Evolutionary conservation across 2,113 vertebrate genomes (phyloP), one percentile per base, ranked within the genome.

Genomic region (Mormoops blainvillei): DNA sequence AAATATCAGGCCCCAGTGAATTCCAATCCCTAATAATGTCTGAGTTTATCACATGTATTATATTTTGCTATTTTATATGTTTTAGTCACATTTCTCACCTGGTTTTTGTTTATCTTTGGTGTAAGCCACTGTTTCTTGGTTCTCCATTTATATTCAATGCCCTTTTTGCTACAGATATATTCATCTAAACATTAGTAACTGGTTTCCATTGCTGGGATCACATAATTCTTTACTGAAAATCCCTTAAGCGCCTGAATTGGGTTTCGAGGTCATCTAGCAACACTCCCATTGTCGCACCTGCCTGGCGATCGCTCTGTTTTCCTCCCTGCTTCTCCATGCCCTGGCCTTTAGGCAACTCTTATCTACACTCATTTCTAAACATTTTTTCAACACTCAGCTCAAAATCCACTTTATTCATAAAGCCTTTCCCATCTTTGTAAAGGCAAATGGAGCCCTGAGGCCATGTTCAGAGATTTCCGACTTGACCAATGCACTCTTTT

Each of bases 181-280:
- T 95, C 56, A 48, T 45, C 58, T 91, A 88, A 97, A 50, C 65
- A 52, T 52, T 85, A 68, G 67, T 50, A 28, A 68, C n/a, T 61
- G 58, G 14, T 85, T 91, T 87, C 45, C 80, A 45, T 78, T 86
- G 41, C 41, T 85, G 45, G 33, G 15, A 90, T 85, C 22, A 50
- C 28, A 28, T n/a, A 41, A 45, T 76, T 96, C 54, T 94, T 89
- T 86, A 61, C 33, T 61, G 78, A 94, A 96, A 97, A 89, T 61
- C 33, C 43, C 73, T 26, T 43, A 81, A 11, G 31, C 86, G 14
- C 78, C 68, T 82, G 38, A 67, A 36, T 50, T 71, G 58, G 65
- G n/a, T 54, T 95, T 95, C 80, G 52, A 94, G 90, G 67, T 80
- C 86, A 54, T 56, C 73, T 50, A 9, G 82, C 58, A 82, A 26